phyloP scores from a whole-genome alignment of 2,113 vertebrate species.

The Oenanthe oenanthe region DNA sequence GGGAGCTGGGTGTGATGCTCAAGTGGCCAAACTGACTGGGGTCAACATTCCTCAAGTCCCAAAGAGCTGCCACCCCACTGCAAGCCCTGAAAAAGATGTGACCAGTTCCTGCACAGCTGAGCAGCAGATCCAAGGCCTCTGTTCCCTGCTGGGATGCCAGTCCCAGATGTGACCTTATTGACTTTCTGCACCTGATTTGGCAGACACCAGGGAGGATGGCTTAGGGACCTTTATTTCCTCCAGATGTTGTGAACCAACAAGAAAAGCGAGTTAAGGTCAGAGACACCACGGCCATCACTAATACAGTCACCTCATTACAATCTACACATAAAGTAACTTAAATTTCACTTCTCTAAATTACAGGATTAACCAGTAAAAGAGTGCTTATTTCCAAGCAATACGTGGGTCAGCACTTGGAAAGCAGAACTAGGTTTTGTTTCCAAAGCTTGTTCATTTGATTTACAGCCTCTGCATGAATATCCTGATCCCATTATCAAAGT shows the following conservation, averaged over 20 bases:
- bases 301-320: neutral
- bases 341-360: neutral
- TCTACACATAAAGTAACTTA: neutral
- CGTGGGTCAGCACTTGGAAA: neutral
- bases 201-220: neutral
- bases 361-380: neutral
- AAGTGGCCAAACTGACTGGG: neutral
- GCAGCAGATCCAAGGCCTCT: neutral
- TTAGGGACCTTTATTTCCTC: neutral
- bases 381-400: neutral
- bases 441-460: neutral
- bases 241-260: neutral
- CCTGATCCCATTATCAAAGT: neutral
- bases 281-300: neutral
- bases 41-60: accelerated
- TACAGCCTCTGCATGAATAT: neutral
- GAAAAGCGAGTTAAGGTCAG: neutral
- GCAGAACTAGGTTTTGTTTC: neutral
- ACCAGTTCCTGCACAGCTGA: neutral
- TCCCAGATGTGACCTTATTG: too few species aligned
- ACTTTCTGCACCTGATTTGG: neutral
- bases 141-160: too few species aligned
- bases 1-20: neutral
- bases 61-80: accelerated
- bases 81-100: accelerated